Evolutionary conservation across 2,888 invertebrate genomes (phyloP).

Genomic region (Halictus quadricinctus): DNA sequence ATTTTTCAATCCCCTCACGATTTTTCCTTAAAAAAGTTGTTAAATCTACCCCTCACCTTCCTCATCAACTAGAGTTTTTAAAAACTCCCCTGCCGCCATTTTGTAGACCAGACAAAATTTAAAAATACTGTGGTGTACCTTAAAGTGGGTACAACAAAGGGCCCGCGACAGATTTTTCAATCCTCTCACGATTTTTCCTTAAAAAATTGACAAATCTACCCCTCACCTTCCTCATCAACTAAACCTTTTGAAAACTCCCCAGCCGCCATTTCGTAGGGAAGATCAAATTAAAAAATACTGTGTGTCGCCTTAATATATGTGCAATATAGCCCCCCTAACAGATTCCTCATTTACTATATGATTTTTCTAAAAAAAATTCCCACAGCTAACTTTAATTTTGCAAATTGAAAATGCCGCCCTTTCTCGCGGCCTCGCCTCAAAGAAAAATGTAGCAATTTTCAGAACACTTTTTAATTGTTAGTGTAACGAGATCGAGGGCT

Average conservation of each 20-base stretch:
- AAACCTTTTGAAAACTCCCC: background rate
- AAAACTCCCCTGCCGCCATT: background rate
- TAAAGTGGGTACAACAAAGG: background rate
- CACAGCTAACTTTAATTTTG: background rate
- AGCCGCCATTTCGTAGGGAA: background rate
- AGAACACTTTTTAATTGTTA: background rate
- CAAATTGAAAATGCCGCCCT: background rate
- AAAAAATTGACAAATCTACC: background rate
- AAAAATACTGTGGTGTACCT: background rate
- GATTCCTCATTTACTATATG: background rate
- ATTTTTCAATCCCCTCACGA: background rate
- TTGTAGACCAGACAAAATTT: rapidly evolving
- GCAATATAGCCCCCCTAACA: background rate
- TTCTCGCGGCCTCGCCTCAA: no score
- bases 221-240: background rate
- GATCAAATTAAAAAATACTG: background rate
- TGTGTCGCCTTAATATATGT: background rate
- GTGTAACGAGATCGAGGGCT: background rate
- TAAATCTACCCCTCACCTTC: background rate
- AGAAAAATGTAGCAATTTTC: background rate
- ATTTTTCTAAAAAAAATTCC: background rate
- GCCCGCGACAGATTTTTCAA: background rate
- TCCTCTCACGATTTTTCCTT: background rate
- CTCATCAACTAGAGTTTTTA: background rate
- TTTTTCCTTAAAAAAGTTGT: background rate